phyloP scores from a whole-genome alignment of 2,797 vertebrate species.

The Catamblyrhynchus diadema region DNA sequence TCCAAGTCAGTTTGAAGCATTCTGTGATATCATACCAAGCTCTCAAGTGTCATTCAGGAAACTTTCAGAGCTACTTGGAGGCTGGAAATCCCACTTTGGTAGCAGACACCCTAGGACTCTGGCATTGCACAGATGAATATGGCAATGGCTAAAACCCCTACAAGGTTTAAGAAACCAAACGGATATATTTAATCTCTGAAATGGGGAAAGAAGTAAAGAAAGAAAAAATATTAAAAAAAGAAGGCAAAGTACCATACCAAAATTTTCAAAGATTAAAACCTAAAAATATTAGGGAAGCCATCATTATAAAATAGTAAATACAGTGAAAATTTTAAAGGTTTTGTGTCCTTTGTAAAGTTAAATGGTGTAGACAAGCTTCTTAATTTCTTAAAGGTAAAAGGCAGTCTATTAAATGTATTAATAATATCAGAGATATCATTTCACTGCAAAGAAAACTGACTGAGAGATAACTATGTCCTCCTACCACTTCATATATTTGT shows the following conservation, averaged over 20 bases:
- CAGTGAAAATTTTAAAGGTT: not conserved
- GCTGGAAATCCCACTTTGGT: not conserved
- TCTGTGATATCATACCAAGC: not conserved
- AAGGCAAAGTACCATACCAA: not conserved
- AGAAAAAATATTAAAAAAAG: accelerated
- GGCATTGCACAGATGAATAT: not conserved
- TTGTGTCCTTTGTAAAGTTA: not conserved
- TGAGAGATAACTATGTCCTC: not conserved
- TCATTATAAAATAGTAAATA: not conserved
- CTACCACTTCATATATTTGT: not conserved
- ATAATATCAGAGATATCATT: not conserved
- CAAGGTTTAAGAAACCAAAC: not conserved
- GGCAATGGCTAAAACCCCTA: not conserved
- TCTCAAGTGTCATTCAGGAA: not conserved
- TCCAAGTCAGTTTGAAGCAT: not conserved
- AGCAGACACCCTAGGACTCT: not conserved
- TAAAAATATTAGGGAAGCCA: not conserved
- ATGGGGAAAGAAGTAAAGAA: not conserved
- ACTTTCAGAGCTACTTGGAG: not conserved
- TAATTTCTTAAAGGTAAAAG: not conserved
- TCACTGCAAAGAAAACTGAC: not conserved
- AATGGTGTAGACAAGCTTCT: not conserved
- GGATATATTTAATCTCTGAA: not conserved
- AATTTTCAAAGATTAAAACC: not conserved
- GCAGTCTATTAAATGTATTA: not conserved